A percentile compares a stretch with the other conserved stretches of the same genome.
Evolutionary conservation across 1,140 invertebrate genomes (phyloP).

Genomic region (Drosophila obscura): DNA sequence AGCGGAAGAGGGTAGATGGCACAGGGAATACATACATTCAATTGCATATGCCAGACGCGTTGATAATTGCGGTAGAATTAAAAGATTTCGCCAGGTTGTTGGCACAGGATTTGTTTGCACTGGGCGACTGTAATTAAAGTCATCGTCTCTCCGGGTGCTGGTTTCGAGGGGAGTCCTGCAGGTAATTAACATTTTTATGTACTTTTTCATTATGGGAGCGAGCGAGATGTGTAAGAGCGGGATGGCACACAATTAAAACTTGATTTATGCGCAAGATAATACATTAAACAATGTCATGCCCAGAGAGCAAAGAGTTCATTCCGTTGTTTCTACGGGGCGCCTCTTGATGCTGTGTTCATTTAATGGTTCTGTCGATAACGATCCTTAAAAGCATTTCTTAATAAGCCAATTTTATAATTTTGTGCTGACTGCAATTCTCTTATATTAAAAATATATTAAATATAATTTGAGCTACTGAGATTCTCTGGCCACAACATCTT

Average conservation of each 20-base stretch:
- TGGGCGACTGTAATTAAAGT: conserved; percentile 59
- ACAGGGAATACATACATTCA: conserved; percentile 41
- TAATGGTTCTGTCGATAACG: conserved; percentile 40
- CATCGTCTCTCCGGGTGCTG: conserved; percentile 28
- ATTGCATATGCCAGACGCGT: conserved; percentile 66
- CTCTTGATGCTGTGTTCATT: conserved; percentile 38
- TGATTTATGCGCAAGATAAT: conserved; percentile 68
- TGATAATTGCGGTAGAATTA: conserved; percentile 66
- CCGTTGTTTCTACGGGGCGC: background rate
- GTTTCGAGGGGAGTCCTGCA: conserved; percentile 47
- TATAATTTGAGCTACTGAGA: too few species aligned
- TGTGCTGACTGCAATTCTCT: too few species aligned
- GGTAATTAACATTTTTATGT: conserved; percentile 76
- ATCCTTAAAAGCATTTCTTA: conserved; percentile 44
- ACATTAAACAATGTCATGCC: conserved; percentile 52
- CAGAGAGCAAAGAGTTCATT: conserved; percentile 26
- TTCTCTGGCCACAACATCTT: too few species aligned
- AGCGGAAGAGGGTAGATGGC: background rate
- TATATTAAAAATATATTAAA: too few species aligned
- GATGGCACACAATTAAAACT: conserved; percentile 70
- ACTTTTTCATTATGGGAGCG: conserved; percentile 40
- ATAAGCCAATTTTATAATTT: conserved; percentile 47
- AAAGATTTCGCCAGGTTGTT: conserved; percentile 52
- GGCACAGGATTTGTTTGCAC: conserved; percentile 11
- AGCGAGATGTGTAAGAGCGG: background rate